phyloP scores from a whole-genome alignment of 2,888 invertebrate genomes.

The Zygaena filipendulae region DNA sequence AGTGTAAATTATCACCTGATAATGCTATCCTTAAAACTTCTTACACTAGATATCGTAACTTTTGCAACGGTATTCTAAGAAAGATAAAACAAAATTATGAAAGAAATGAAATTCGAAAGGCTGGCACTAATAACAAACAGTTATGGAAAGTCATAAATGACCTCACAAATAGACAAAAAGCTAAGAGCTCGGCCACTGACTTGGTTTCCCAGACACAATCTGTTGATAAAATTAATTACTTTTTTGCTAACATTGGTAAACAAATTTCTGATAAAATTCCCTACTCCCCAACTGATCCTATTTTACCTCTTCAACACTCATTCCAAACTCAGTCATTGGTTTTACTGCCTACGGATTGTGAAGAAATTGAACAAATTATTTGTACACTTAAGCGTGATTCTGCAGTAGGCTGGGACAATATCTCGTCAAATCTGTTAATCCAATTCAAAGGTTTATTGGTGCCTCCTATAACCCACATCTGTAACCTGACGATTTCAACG shows the following conservation, averaged over 20 bases:
- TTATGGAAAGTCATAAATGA: background rate
- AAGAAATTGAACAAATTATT: background rate
- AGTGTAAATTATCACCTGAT: background rate
- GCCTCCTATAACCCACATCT: constrained; percentile 4
- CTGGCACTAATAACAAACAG: background rate
- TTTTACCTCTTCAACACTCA: background rate
- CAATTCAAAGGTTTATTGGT: background rate
- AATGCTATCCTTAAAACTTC: constrained; percentile 1
- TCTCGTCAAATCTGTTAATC: constrained; percentile 1
- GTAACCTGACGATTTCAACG: constrained; percentile 1
- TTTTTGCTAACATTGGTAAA: constrained; percentile 4
- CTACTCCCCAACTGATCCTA: background rate
- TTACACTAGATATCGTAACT: constrained; percentile 6
- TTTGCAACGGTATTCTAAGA: constrained; percentile 1
- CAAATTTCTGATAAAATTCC: constrained; percentile 3
- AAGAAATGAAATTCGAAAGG: background rate
- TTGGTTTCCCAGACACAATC: no score
- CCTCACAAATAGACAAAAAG: background rate
- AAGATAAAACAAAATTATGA: constrained; percentile 1
- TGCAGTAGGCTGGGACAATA: constrained; percentile 3
- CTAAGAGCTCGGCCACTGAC: background rate
- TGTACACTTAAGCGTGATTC: background rate
- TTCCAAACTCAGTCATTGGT: background rate
- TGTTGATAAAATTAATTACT: constrained; percentile 6
- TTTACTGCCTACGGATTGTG: background rate